These are phyloP conservation scores for Brachystomella parvula DNA, from an alignment of 1,140 invertebrate genomes.

Conservation along the genomic window DNA sequence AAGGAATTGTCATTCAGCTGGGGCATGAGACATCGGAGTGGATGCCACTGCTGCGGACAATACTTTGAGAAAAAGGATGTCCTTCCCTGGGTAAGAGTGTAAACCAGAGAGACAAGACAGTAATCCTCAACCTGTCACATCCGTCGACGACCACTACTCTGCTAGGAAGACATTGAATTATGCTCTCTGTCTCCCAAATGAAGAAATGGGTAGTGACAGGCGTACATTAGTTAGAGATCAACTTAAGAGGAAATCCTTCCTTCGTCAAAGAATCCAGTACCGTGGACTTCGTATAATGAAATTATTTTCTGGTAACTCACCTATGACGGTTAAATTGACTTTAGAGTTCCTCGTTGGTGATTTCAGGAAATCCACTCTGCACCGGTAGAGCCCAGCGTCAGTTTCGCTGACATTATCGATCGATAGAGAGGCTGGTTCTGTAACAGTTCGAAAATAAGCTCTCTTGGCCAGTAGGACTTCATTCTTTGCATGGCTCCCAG, in stretches of 20 bases:
- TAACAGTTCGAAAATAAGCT: constrained; percentile 49
- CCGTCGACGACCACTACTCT: neutral
- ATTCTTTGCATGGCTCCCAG: constrained; percentile 49
- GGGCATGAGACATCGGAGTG: neutral
- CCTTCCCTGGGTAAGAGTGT: too few species aligned
- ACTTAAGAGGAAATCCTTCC: neutral
- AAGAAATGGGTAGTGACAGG: neutral
- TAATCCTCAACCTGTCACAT: neutral
- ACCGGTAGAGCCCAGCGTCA: constrained; percentile 66
- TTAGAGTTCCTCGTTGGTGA: constrained; percentile 71
- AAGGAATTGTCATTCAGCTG: neutral
- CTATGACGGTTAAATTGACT: constrained; percentile 68
- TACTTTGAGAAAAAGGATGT: too few species aligned
- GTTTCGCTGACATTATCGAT: constrained; percentile 55
- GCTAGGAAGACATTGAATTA: neutral
- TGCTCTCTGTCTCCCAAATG: neutral
- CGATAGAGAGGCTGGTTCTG: constrained; percentile 52
- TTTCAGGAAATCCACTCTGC: constrained; percentile 63
- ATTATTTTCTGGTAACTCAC: constrained; percentile 55
- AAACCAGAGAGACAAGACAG: neutral
- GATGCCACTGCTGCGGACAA: neutral
- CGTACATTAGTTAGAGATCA: neutral
- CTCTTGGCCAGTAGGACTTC: constrained; percentile 50
- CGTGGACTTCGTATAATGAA: constrained; percentile 22
- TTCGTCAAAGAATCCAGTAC: neutral